phyloP scores from a whole-genome alignment of 2,888 invertebrate species.

The Trissoscelio sp. region DNA sequence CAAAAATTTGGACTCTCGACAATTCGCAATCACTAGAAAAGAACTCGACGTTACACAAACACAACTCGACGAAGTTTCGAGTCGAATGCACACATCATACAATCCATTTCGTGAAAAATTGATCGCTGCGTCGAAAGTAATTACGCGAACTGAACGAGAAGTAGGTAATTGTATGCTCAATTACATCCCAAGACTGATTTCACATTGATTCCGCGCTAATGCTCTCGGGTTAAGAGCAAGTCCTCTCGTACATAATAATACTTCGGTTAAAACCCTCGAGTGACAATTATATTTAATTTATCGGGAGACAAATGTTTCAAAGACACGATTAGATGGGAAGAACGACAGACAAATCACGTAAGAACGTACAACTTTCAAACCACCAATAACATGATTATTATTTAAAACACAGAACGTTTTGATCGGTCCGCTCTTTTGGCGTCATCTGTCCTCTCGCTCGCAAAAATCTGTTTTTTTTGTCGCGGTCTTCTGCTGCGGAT shows the following conservation, averaged over 20 bases:
- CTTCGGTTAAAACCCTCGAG: slow-evolving; percentile 13
- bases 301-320: slow-evolving; percentile 37
- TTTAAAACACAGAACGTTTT: slow-evolving; percentile 61
- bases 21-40: neutral
- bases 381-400: slow-evolving; percentile 52
- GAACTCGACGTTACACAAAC: neutral
- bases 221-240: slow-evolving; percentile 23
- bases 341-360: slow-evolving; percentile 59
- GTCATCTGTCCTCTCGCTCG: slow-evolving; percentile 1
- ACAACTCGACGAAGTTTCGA: slow-evolving; percentile 3
- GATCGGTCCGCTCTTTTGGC: slow-evolving; percentile 50
- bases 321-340: slow-evolving; percentile 63
- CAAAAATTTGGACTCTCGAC: too few relatives aligned
- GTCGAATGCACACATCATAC: slow-evolving; percentile 7
- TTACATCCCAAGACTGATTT: slow-evolving; percentile 17
- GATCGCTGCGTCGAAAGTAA: neutral
- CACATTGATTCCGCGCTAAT: slow-evolving; percentile 4
- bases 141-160: slow-evolving; percentile 24
- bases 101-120: slow-evolving; percentile 10
- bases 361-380: slow-evolving; percentile 51
- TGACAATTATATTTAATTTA: slow-evolving; percentile 43
- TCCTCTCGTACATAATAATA: slow-evolving; percentile 31
- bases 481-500: slow-evolving; percentile 12
- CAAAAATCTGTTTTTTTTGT: neutral
- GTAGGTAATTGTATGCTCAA: slow-evolving; percentile 7